A percentile compares a stretch with the other conserved stretches of the same genome.
Evolutionary conservation across 2,113 vertebrate species (phyloP).

Genomic region (Toxostoma redivivum): DNA sequence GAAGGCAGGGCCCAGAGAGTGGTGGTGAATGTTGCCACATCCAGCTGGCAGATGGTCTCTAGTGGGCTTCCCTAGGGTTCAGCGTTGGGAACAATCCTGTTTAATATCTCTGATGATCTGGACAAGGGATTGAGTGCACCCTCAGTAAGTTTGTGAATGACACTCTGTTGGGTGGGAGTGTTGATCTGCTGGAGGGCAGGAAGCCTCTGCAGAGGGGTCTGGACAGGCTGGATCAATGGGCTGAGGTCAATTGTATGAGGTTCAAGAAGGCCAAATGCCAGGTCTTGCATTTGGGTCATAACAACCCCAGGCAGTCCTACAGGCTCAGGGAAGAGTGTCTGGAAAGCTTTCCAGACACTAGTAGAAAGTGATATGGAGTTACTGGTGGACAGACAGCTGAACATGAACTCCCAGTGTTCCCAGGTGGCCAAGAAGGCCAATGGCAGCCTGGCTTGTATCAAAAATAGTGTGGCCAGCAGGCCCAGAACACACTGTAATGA

Average conservation of each 20-base stretch:
- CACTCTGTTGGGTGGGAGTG: background rate
- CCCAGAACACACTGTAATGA: background rate
- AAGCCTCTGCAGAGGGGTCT: background rate
- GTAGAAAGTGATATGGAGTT: background rate
- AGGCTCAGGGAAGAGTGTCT: background rate
- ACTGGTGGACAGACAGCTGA: background rate
- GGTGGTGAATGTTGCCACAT: background rate
- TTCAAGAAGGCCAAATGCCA: background rate
- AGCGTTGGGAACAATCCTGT: background rate
- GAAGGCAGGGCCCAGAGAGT: background rate
- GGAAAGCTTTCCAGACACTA: background rate
- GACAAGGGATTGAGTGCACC: rapidly evolving
- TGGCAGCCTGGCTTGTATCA: background rate
- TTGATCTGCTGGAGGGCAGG: background rate
- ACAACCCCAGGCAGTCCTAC: too few relatives aligned
- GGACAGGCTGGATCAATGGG: background rate
- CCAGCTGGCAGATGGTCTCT: background rate
- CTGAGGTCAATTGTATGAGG: rapidly evolving
- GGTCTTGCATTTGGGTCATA: background rate
- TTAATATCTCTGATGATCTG: background rate
- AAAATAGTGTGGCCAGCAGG: background rate
- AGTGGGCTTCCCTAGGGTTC: background rate
- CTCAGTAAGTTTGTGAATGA: background rate
- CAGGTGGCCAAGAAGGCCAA: background rate
- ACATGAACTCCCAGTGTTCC: background rate